phyloP scores from a whole-genome alignment of 2,888 invertebrate species.

The Caenorhabditis sp. region DNA sequence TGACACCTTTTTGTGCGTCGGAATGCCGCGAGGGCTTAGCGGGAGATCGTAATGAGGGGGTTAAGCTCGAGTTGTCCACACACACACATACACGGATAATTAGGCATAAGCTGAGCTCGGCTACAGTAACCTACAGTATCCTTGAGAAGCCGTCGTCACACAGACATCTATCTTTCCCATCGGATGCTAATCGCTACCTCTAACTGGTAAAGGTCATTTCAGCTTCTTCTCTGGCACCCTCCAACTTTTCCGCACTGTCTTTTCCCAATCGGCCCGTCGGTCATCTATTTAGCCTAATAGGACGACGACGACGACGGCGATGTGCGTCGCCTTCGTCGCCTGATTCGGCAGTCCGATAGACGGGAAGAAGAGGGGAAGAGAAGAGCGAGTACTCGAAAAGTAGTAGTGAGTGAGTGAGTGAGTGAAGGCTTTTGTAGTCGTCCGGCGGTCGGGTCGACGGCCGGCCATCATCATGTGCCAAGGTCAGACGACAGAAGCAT shows the following conservation, averaged over 20 bases:
- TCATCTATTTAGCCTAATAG: slow-evolving; percentile 43
- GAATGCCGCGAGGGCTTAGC: slow-evolving; percentile 27
- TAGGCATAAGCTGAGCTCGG: background rate
- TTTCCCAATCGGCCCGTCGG: slow-evolving; percentile 2
- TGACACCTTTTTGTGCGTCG: slow-evolving; percentile 42
- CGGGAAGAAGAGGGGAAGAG: background rate
- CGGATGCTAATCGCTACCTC: slow-evolving; percentile 35
- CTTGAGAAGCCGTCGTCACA: background rate
- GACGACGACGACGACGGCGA: slow-evolving; percentile 1
- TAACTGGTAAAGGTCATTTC: slow-evolving; percentile 49
- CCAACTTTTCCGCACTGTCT: background rate
- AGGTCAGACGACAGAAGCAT: slow-evolving; percentile 52
- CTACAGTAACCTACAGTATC: background rate
- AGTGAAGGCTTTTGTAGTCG: slow-evolving; percentile 38
- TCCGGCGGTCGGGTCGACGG: slow-evolving; percentile 4
- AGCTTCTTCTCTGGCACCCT: slow-evolving; percentile 28
- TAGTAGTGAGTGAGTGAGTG: slow-evolving; percentile 16
- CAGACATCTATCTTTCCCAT: background rate
- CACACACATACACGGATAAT: background rate
- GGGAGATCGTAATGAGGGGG: slow-evolving; percentile 6
- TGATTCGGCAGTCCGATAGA: slow-evolving; percentile 48
- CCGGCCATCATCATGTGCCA: slow-evolving; percentile 44
- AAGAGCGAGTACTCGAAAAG: slow-evolving; percentile 27
- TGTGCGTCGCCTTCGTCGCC: slow-evolving; percentile 5
- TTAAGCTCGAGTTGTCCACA: background rate